Base-by-base conservation (phyloP, 2,797 vertebrate species). In the Eremophila alpestris region DNA sequence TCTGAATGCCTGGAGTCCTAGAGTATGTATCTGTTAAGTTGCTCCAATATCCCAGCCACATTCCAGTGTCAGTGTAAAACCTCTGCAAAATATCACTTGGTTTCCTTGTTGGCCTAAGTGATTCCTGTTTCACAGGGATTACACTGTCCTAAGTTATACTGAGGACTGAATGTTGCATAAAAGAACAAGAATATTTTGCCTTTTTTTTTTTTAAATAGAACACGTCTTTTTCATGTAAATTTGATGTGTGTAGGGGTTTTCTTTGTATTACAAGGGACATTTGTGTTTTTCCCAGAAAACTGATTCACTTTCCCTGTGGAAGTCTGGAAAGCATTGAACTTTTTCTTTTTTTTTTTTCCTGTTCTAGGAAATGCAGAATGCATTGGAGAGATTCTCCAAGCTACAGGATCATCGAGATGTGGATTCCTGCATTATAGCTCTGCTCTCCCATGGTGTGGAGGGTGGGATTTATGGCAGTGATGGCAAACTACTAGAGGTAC, bases 371-470 rank as follows among this genome's bases (percentile, higher is more conserved):
- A 99, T 99, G 98, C 98, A 97, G 68, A 92, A 94, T 16, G 97
- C 98, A 54, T 97, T 99, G 30, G 97, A 98, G 96, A 97, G 90
- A 21, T 99, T 99, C 91, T 97, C 98, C 56, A 97, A 96, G 83
- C 95, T 90, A 7, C 95, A 95, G 11, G 97, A 98, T 32, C 99
- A 99, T 89, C 96, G 89, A 29, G 82, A 95, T 27, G 95, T 97
- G 55, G 98, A 99, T 98, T 99, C 99, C 89, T 98, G 98, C 94
- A 97, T 99, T 70, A 98, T 99, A 85, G 99, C 99, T 85, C 97
- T 99, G 78, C 98, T 99, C 41, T 99, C 99, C 7, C 99, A 99
- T 2, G 99, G 99, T 26, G 98, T 99, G 63, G 99, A 99, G 40
- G 99, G 99, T 51, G 98, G 98, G 1, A 82, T 99, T 92, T 99